These are phyloP conservation scores for Anthopleura sola DNA, from an alignment of 64 coral and sea anemone species.

Conservation along the genomic window DNA sequence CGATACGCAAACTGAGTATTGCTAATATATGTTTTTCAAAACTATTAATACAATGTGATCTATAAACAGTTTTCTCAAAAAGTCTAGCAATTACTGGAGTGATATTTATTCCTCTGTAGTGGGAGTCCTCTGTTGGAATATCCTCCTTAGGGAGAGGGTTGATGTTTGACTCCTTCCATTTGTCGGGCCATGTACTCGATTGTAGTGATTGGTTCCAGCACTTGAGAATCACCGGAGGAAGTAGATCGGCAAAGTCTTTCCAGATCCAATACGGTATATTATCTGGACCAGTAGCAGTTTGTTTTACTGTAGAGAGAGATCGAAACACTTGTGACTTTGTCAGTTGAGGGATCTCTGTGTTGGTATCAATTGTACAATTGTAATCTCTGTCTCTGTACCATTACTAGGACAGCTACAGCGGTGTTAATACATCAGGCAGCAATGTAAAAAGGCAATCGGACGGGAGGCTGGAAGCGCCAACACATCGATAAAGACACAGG, in stretches of 20 bases:
- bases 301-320: not conserved
- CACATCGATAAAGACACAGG: too few species aligned
- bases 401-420: too few species aligned
- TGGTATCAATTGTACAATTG: not conserved
- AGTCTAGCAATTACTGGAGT: conserved; percentile 34
- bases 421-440: too few species aligned
- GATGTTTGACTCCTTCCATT: conserved; percentile 32
- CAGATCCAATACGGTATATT: conserved; percentile 30
- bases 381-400: too few species aligned
- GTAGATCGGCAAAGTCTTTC: conserved; percentile 22
- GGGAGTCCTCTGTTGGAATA: conserved; percentile 14
- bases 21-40: conserved; percentile 28
- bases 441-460: too few species aligned
- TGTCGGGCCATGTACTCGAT: conserved; percentile 19
- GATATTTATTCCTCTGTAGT: conserved; percentile 67
- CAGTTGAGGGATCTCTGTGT: conserved; percentile 25
- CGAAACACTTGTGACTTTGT: not conserved
- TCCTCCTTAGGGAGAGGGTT: conserved; percentile 42
- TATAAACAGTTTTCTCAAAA: conserved; percentile 33
- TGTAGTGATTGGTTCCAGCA: conserved; percentile 39
- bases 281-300: conserved; percentile 55
- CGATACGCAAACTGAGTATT: conserved; percentile 44
- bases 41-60: not conserved
- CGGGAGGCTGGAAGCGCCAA: too few species aligned
- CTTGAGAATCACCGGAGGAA: not conserved